Conservation (phyloP, 2,797 vertebrate species). For the Masticophis lateralis region DNA sequence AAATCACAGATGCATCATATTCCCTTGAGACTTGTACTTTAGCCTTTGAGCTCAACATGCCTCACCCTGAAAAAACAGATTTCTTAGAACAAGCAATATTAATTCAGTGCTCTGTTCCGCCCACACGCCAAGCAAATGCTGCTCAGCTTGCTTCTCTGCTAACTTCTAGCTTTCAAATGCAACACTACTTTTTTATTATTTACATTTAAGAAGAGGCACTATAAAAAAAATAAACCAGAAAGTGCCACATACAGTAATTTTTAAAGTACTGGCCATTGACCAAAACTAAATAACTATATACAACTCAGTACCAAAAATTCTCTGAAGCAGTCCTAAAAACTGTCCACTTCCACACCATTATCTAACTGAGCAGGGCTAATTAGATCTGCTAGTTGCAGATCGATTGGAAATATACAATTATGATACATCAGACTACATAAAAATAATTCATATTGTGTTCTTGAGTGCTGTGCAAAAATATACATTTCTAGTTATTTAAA, state of each 20-base stretch:
- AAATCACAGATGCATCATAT: not conserved
- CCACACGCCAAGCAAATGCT: not conserved
- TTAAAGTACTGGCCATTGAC: slow-evolving; percentile 60
- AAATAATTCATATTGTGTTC: slow-evolving; percentile 46
- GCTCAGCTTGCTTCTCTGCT: not conserved
- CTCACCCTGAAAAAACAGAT: not conserved
- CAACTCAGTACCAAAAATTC: slow-evolving; percentile 45
- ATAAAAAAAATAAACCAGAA: slow-evolving; percentile 43
- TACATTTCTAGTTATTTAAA: slow-evolving; percentile 45
- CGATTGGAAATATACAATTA: slow-evolving; percentile 38
- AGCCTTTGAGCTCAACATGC: slow-evolving; percentile 2
- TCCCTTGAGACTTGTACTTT: slow-evolving; percentile 14
- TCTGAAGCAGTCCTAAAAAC: not conserved
- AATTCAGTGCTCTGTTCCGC: not conserved
- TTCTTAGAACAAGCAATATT: slow-evolving; percentile 4
- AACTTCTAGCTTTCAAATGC: slow-evolving; percentile 27
- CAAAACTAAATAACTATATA: slow-evolving; percentile 56
- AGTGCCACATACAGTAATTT: slow-evolving; percentile 63
- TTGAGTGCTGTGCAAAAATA: slow-evolving; percentile 58
- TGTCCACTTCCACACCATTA: slow-evolving; percentile 19
- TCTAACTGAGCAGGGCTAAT: slow-evolving; percentile 16
- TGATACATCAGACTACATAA: slow-evolving; percentile 35
- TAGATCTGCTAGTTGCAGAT: slow-evolving; percentile 12
- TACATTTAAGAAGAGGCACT: slow-evolving; percentile 25
- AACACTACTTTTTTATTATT: slow-evolving; percentile 25